phyloP scores from a whole-genome alignment of 1,140 invertebrate species.

The Cyclargus thomasi region DNA sequence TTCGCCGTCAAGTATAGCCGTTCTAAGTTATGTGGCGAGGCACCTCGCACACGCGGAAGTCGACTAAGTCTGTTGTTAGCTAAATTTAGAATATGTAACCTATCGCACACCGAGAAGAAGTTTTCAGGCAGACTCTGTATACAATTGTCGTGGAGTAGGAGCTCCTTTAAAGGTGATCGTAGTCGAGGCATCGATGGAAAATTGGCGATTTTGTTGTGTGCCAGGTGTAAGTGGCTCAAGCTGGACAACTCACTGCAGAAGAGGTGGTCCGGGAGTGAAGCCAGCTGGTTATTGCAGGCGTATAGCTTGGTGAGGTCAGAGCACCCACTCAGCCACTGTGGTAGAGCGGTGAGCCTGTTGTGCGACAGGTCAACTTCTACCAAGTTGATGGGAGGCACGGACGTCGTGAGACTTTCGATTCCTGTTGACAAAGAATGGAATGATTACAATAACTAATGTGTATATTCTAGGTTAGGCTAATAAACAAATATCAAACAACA shows the following conservation, averaged over 20 bases:
- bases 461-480: no score
- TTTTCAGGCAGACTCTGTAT: slow-evolving; percentile 83
- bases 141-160: slow-evolving; percentile 86
- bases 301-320: slow-evolving; percentile 82
- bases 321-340: slow-evolving; percentile 86
- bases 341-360: slow-evolving; percentile 83
- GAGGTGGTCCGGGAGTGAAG: slow-evolving; percentile 81
- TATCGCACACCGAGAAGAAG: slow-evolving; percentile 83
- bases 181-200: slow-evolving; percentile 82
- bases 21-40: slow-evolving; percentile 79
- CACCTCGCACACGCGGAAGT: slow-evolving; percentile 77
- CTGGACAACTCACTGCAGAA: slow-evolving; percentile 82
- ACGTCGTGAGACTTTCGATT: slow-evolving; percentile 79
- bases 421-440: slow-evolving; percentile 71
- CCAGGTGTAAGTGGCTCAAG: slow-evolving; percentile 82
- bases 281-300: slow-evolving; percentile 84
- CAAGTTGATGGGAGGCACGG: slow-evolving; percentile 80
- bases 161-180: slow-evolving; percentile 80
- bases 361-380: slow-evolving; percentile 86
- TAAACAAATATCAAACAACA: no score
- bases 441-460: background rate
- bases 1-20: slow-evolving; percentile 86
- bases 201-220: slow-evolving; percentile 84
- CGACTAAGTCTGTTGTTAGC: slow-evolving; percentile 85
- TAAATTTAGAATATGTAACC: slow-evolving; percentile 83